Evolutionary conservation across 2,888 invertebrate species (phyloP).

Genomic region (Stenodera caucasica): DNA sequence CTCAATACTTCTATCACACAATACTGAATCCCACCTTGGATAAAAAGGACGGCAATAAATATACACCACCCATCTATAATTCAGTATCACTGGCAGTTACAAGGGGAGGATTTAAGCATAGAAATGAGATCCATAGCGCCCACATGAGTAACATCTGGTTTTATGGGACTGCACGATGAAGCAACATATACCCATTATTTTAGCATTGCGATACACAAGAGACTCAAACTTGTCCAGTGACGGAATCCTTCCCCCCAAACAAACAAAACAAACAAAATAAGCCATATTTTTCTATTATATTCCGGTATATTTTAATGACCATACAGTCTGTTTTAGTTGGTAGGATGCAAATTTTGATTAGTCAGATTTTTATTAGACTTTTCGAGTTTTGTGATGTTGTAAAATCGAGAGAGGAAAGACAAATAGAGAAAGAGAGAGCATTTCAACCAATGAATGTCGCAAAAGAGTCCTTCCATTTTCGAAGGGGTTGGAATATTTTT

Average conservation of each 20-base stretch:
- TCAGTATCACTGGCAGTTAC: constrained; percentile 45
- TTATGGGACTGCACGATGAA: constrained; percentile 49
- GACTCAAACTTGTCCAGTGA: constrained; percentile 44
- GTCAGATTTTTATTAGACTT: constrained; percentile 40
- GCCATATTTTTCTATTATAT: constrained; percentile 40
- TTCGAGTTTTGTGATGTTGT: constrained; percentile 25
- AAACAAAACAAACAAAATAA: constrained; percentile 34
- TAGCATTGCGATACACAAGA: constrained; percentile 48
- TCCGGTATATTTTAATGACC: constrained; percentile 39
- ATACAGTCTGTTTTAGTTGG: constrained; percentile 17
- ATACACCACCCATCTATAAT: constrained; percentile 50
- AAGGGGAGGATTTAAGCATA: constrained; percentile 44
- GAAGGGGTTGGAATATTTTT: constrained; percentile 16
- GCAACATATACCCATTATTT: constrained; percentile 54
- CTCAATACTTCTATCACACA: constrained; percentile 39
- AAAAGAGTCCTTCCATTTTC: neutral
- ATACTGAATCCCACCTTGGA: constrained; percentile 43
- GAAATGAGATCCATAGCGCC: constrained; percentile 49
- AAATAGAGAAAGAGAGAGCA: constrained; percentile 13
- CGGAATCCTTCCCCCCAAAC: no score
- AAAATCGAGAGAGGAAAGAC: constrained; percentile 26
- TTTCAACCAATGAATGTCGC: constrained; percentile 9
- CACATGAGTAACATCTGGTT: constrained; percentile 51
- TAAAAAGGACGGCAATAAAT: constrained; percentile 49
- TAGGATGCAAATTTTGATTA: constrained; percentile 38